Evolutionary conservation across 2,888 invertebrate genomes (phyloP).

Genomic region (Balanococcus diminutus): DNA sequence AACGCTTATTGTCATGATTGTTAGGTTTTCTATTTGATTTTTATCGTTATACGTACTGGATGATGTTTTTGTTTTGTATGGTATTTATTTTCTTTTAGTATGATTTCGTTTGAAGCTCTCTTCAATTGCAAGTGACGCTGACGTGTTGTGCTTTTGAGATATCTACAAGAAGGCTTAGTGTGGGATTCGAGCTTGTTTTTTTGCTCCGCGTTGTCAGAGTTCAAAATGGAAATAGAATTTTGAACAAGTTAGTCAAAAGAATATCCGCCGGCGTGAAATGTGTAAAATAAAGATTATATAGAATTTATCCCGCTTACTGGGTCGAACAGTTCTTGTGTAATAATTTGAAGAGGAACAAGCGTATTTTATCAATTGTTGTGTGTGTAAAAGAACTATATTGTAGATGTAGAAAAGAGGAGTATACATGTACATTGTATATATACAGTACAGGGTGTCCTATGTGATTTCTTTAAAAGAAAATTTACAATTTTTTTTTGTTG

Average conservation of each 20-base stretch:
- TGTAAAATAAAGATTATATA: constrained; percentile 10
- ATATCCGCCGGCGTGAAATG: not conserved
- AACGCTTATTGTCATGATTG: constrained; percentile 12
- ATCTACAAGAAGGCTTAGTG: not conserved
- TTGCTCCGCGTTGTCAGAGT: not conserved
- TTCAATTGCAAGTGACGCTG: constrained; percentile 6
- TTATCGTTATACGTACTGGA: not conserved
- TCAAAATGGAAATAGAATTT: not conserved
- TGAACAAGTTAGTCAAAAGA: not conserved
- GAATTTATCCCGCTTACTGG: not conserved
- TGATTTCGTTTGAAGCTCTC: constrained; percentile 22
- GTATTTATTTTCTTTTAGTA: constrained; percentile 4
- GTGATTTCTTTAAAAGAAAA: too few relatives aligned
- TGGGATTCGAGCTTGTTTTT: not conserved
- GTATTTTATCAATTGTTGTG: not conserved
- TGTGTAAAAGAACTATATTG: not conserved
- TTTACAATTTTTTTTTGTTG: too few relatives aligned
- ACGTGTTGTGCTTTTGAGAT: not conserved
- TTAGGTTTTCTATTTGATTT: not conserved
- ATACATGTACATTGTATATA: too few relatives aligned
- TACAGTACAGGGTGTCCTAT: too few relatives aligned
- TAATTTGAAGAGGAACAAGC: not conserved
- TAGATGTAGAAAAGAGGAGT: too few relatives aligned
- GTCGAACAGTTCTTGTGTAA: not conserved
- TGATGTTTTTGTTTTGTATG: not conserved